phyloP scores from a whole-genome alignment of 2,888 invertebrate species.

The Athalia rosae region DNA sequence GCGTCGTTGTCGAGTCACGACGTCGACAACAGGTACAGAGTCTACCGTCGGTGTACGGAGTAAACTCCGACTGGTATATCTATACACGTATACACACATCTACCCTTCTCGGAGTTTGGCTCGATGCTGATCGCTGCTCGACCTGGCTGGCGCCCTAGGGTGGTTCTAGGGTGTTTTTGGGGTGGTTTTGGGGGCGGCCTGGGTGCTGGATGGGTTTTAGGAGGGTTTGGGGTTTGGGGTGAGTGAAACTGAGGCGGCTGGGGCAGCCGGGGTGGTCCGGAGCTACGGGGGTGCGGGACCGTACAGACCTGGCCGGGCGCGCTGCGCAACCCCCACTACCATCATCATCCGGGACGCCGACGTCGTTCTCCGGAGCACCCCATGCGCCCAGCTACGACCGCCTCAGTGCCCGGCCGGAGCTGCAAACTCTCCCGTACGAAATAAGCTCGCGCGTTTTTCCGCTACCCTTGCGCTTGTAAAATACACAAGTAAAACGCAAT shows the following conservation, averaged over 20 bases:
- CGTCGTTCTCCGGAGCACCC: conserved; percentile 41
- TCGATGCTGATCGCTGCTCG: conserved; percentile 45
- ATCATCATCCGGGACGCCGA: conserved; percentile 41
- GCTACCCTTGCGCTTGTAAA: not conserved
- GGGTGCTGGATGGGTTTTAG: conserved; percentile 27
- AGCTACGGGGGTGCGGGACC: conserved; percentile 19
- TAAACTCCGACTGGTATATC: too few species aligned
- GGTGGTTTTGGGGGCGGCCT: conserved; percentile 20
- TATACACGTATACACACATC: not conserved
- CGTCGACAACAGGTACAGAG: conserved; percentile 34
- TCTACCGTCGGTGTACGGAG: not conserved
- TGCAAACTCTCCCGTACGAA: conserved; percentile 39
- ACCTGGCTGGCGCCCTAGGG: conserved; percentile 41
- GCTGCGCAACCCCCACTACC: conserved; percentile 36
- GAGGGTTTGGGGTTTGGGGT: conserved; percentile 5
- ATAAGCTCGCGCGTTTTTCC: conserved; percentile 16
- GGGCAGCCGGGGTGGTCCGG: conserved; percentile 28
- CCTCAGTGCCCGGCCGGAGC: conserved; percentile 46
- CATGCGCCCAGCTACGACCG: conserved; percentile 34
- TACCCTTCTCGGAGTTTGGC: conserved; percentile 29
- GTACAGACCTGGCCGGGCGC: conserved; percentile 31
- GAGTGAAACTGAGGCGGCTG: not conserved
- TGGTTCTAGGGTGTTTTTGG: conserved; percentile 28
- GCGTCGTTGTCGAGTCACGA: not conserved
- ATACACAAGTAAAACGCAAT: not conserved